Percentiles rank a stretch among this genome's conserved stretches.
phyloP scores from a whole-genome alignment of 2,113 vertebrate genomes.

The Isichthys henryi region DNA sequence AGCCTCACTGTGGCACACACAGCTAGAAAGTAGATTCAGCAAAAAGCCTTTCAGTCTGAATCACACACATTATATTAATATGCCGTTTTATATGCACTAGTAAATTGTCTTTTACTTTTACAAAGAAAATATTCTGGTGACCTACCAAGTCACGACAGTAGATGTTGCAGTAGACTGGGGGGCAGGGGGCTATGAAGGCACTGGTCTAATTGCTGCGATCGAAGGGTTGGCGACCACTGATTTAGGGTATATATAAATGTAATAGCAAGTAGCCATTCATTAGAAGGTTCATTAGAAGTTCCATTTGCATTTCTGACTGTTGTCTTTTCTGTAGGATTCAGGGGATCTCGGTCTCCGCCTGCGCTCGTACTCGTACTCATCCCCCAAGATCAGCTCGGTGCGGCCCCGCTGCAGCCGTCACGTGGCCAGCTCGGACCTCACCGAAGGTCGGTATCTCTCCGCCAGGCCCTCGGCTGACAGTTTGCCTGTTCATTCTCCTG shows the following conservation, averaged over 20 bases:
- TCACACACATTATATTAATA: not conserved
- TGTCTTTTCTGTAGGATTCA: conserved; percentile 54
- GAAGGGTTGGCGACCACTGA: not conserved
- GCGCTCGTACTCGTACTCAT: conserved; percentile 90
- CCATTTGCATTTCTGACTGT: not conserved
- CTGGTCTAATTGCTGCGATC: not conserved
- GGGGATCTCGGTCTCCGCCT: conserved; percentile 66
- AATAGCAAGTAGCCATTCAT: not conserved
- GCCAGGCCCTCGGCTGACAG: not conserved
- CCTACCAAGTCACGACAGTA: not conserved
- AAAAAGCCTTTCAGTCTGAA: not conserved
- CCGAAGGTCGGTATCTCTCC: conserved; percentile 63
- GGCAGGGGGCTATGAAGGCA: not conserved
- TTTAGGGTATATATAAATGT: not conserved
- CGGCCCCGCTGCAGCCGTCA: conserved; percentile 55
- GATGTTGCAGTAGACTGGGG: not conserved
- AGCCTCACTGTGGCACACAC: no score
- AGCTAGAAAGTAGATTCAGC: not conserved
- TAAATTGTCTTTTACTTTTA: not conserved
- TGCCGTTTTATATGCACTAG: not conserved
- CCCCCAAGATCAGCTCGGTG: conserved; percentile 71
- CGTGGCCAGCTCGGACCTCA: conserved; percentile 46
- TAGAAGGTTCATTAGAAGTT: not conserved
- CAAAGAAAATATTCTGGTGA: not conserved
- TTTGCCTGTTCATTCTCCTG: not conserved